Base-by-base conservation (phyloP, 2,888 invertebrate genomes). In the Plebejus melissa region DNA sequence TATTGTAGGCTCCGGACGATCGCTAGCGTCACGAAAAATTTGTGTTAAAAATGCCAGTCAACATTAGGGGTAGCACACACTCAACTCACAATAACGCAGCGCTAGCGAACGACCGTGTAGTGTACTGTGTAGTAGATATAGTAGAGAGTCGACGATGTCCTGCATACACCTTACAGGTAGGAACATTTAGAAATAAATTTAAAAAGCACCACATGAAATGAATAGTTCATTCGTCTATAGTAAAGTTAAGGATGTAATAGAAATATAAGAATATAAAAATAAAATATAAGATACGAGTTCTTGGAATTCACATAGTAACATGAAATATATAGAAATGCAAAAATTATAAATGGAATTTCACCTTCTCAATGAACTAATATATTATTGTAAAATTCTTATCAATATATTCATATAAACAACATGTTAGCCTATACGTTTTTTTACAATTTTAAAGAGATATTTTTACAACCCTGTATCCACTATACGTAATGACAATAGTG, bases 391-490 rank as follows among this genome's bases (percentile, higher is more conserved):
- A 88, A 85, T 86, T 85, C 90, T 88, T 90, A 91, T 87, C 85
- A 87, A 89, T 90, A 91, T 88, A 90, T 88, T 89, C 83, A 89
- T 91, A 90, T 88, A 92, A 90, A 93, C 90, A 91, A 91, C 88
- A 87, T 88, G 84, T 88, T 85, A 88, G 85, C 88, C 90, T 92
- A 91, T 83, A 87, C 85, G 82, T 87, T 85, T 81, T 32, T 87
- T 89, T 89, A 91, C 88, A 90, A 72, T 82, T 88, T 92, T 90
- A 90, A 81, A 89, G 89, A 93, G 90, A 93, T 93, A 93, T 92
- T 91, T 87, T 90, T 91, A 92, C 93, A 93, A 93, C 93, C 93
- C 93, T 93, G 93, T 93, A 89, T 90, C 90, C 93, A 92, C 93
- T 92, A 93, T 90, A 90, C 87, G 87, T 91, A 87, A 90, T 88